phyloP scores from a whole-genome alignment of 2,888 invertebrate species.

The Arctia plantaginis region DNA sequence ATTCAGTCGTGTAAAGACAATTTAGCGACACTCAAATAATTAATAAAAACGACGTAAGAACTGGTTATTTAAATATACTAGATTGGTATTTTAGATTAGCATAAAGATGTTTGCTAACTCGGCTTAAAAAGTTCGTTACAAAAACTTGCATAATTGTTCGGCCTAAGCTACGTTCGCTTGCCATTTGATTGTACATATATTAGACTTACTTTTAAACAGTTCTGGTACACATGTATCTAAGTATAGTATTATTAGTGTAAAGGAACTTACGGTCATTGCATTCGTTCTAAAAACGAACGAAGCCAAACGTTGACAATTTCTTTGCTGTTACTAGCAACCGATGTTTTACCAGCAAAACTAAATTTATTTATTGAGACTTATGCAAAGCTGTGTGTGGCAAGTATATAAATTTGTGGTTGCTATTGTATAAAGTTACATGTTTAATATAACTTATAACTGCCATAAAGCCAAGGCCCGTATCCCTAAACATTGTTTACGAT shows the following conservation, averaged over 20 bases:
- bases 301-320: not conserved
- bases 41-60: not conserved
- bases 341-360: not conserved
- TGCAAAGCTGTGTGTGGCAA: too few species aligned
- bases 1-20: slow-evolving; percentile 13
- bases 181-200: not conserved
- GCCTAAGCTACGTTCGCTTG: not conserved
- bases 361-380: too few species aligned
- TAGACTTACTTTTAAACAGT: not conserved
- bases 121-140: not conserved
- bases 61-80: not conserved
- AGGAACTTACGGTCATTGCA: not conserved
- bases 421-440: not conserved
- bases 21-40: not conserved
- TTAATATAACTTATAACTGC: not conserved
- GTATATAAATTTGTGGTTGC: not conserved
- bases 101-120: not conserved
- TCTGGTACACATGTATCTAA: not conserved
- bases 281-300: not conserved
- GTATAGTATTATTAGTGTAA: not conserved
- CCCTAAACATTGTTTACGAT: not conserved
- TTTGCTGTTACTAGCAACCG: not conserved
- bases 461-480: not conserved
- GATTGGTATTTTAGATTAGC: not conserved
- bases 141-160: not conserved